Evolutionary conservation across 2,888 invertebrate genomes (phyloP).

Genomic region (Pachycephus smyrnensis): DNA sequence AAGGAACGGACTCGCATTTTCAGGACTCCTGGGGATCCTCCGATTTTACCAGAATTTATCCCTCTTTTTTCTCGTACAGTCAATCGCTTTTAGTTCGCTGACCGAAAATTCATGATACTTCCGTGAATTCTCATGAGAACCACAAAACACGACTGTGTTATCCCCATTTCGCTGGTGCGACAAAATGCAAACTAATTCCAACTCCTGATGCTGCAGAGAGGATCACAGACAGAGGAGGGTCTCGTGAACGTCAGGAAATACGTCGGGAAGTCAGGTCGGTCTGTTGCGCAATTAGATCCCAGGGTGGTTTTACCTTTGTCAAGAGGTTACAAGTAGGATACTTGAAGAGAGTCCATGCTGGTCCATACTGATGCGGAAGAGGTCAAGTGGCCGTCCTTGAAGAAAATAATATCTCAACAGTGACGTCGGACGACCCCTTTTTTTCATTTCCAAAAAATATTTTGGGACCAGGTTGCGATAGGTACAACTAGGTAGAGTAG

Average conservation of each 20-base stretch:
- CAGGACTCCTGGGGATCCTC: neutral
- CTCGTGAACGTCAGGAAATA: neutral
- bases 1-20: neutral
- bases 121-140: neutral
- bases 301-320: neutral
- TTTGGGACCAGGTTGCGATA: neutral
- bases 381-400: neutral
- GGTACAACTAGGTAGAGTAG: too few species aligned
- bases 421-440: neutral
- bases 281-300: neutral
- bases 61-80: neutral
- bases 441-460: neutral
- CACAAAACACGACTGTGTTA: accelerated
- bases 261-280: neutral
- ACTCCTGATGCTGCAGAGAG: neutral
- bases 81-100: neutral
- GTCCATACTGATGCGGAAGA: neutral
- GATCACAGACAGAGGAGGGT: neutral
- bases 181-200: too few species aligned
- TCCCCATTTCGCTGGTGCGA: too few species aligned
- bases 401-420: neutral
- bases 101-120: neutral
- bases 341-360: neutral
- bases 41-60: neutral
- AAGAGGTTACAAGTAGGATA: neutral